Percentiles rank a stretch among this genome's conserved stretches.
phyloP scores from a whole-genome alignment of 2,888 invertebrate species.

The Lacanobia oleracea region DNA sequence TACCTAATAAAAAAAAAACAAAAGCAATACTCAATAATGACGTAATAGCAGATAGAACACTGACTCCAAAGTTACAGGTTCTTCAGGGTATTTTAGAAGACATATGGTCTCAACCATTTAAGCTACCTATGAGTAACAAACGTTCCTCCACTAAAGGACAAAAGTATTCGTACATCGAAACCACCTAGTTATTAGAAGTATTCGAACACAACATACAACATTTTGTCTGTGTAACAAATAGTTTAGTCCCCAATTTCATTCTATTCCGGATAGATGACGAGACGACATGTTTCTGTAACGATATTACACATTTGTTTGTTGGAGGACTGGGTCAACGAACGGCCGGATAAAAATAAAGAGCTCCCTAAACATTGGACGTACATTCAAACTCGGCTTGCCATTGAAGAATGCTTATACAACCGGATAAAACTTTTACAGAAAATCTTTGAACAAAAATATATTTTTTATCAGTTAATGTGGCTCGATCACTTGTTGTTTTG shows the following conservation, averaged over 20 bases:
- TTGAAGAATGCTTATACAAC: constrained; percentile 43
- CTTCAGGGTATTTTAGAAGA: not conserved
- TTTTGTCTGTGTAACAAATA: constrained; percentile 3
- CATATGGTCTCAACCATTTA: not conserved
- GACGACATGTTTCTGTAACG: constrained; percentile 59
- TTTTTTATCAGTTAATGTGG: not conserved
- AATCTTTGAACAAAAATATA: constrained; percentile 12
- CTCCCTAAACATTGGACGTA: constrained; percentile 73
- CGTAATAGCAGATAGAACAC: not conserved
- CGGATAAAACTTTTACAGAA: constrained; percentile 20
- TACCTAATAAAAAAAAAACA: too few species aligned
- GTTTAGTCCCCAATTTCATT: constrained; percentile 30
- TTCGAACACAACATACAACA: constrained; percentile 1
- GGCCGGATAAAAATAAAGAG: constrained; percentile 80
- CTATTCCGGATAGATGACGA: constrained; percentile 43
- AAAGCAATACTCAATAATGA: too few species aligned
- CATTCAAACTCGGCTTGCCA: constrained; percentile 52
- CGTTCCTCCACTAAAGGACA: not conserved
- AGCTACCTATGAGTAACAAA: not conserved
- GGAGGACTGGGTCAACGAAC: constrained; percentile 74
- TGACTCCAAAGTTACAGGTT: not conserved
- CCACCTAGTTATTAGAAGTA: not conserved
- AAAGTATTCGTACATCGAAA: not conserved
- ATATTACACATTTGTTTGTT: constrained; percentile 66
- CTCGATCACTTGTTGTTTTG: not conserved